Base-by-base conservation (phyloP, 2,797 vertebrate genomes). In the Spea hammondii region DNA sequence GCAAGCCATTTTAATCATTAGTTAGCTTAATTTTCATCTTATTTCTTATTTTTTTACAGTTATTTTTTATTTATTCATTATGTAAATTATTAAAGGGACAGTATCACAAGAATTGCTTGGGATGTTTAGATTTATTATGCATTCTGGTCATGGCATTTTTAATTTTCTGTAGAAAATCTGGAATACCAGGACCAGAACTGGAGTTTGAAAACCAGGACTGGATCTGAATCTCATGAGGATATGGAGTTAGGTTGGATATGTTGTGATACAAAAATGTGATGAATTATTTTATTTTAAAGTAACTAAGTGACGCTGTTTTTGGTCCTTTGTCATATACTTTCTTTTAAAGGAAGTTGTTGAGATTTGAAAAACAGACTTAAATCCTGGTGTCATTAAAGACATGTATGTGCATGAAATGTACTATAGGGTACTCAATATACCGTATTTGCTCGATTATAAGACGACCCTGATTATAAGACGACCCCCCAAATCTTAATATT, bases 111-210 rank as follows among this genome's bases (percentile, higher is more conserved):
- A 14, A 14, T 74, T 74, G 47, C 14, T 74, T 74, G 57, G 72
- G 64, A 64, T 74, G 72, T 74, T 74, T 59, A 64, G 72, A 64
- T 74, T 74, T 74, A 64, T 74, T 59, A 74, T 74, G 55, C 72
- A 74, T 74, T 74, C 72, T 74, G 72, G 72, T 74, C 72, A 74
- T 74, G 72, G 72, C 72, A 74, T 74, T 74, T 74, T 74, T 74
- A 74, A 74, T 74, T 74, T 74, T 74, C 72, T 74, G 72, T 74
- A 74, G 72, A 74, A 74, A 74, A 74, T 55, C 55, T 74, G 72
- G 72, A 74, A 74, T 74, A 74, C 72, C 72, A 74, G 72, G 72
- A 74, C 72, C 72, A 74, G 72, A 74, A 74, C 64, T 47, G 72
- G 59, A 74, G 72, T 74, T 74, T 74, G 72, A 74, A 74, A 74